Percentiles rank a stretch among this genome's conserved stretches.
Evolutionary conservation across 2,888 invertebrate genomes (phyloP).

Genomic region (Margaritifera margaritifera): DNA sequence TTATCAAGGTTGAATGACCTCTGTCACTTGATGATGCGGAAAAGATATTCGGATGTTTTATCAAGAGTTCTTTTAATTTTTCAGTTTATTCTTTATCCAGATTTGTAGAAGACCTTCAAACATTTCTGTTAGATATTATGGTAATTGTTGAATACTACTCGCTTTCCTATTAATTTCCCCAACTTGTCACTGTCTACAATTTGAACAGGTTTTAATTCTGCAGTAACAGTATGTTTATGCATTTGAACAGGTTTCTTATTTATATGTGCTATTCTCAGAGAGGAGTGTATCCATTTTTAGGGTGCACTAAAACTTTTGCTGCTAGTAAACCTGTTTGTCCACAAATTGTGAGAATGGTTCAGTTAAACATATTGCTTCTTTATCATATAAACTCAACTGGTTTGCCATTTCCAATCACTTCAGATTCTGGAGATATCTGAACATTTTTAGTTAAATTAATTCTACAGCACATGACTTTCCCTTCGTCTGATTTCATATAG

Average conservation of each 20-base stretch:
- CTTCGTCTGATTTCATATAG: constrained; percentile 9
- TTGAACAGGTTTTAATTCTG: neutral
- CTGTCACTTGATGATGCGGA: constrained; percentile 16
- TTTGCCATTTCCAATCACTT: constrained; percentile 13
- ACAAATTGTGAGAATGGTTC: no score
- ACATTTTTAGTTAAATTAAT: constrained; percentile 14
- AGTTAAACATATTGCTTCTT: constrained; percentile 5
- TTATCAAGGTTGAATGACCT: constrained; percentile 15
- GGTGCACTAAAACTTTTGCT: constrained; percentile 20
- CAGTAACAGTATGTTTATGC: constrained; percentile 10
- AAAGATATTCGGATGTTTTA: no score
- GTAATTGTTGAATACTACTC: neutral
- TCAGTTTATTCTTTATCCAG: constrained; percentile 8
- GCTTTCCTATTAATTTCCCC: neutral
- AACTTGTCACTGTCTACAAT: neutral
- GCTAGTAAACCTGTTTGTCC: constrained; percentile 21
- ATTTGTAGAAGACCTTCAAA: constrained; percentile 13
- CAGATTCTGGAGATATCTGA: constrained; percentile 6
- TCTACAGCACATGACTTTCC: constrained; percentile 12
- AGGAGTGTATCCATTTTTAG: constrained; percentile 5
- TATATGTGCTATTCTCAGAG: no score
- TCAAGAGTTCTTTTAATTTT: constrained; percentile 13
- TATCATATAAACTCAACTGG: constrained; percentile 7
- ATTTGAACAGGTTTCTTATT: constrained; percentile 8
- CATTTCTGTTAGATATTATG: constrained; percentile 15